Percentiles rank a stretch among this genome's conserved stretches.
Conservation (phyloP, 2,113 vertebrate genomes). For the Caranx ignobilis region DNA sequence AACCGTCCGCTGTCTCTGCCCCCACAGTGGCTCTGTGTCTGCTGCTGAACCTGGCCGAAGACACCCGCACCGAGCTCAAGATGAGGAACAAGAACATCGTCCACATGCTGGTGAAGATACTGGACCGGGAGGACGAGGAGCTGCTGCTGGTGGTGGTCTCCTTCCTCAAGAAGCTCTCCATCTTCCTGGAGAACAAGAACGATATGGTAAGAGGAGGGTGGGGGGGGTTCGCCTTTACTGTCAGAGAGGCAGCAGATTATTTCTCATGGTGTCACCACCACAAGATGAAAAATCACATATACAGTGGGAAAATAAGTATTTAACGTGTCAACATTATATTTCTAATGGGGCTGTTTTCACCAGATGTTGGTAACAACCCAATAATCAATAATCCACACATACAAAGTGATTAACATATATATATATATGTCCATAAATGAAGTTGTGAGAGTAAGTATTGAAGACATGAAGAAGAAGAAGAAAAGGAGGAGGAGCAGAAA, state of each 20-base stretch:
- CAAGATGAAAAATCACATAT: background rate
- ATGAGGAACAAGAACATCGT: slow-evolving; percentile 98
- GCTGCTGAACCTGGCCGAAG: slow-evolving; percentile 94
- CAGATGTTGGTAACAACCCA: too few relatives aligned
- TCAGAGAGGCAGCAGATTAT: background rate
- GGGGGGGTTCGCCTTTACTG: too few relatives aligned
- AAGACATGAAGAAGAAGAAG: too few relatives aligned
- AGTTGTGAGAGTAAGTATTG: too few relatives aligned
- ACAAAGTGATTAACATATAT: too few relatives aligned
- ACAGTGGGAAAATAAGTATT: too few relatives aligned
- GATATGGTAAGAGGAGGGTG: slow-evolving; percentile 89
- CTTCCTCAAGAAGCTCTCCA: slow-evolving; percentile 97
- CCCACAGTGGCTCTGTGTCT: slow-evolving; percentile 90
- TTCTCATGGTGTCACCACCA: background rate
- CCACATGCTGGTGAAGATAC: slow-evolving; percentile 92
- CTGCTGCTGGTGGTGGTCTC: slow-evolving; percentile 92
- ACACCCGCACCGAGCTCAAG: slow-evolving; percentile 93
- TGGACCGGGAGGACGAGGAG: slow-evolving; percentile 91
- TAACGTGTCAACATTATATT: too few relatives aligned
- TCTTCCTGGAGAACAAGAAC: slow-evolving; percentile 97
- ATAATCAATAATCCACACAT: too few relatives aligned
- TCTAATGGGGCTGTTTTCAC: too few relatives aligned
- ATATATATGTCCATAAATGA: too few relatives aligned
- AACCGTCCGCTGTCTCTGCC: background rate
- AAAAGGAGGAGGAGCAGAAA: too few relatives aligned